phyloP scores from a whole-genome alignment of 2,888 invertebrate species.

The Cremastobaeus sp. region DNA sequence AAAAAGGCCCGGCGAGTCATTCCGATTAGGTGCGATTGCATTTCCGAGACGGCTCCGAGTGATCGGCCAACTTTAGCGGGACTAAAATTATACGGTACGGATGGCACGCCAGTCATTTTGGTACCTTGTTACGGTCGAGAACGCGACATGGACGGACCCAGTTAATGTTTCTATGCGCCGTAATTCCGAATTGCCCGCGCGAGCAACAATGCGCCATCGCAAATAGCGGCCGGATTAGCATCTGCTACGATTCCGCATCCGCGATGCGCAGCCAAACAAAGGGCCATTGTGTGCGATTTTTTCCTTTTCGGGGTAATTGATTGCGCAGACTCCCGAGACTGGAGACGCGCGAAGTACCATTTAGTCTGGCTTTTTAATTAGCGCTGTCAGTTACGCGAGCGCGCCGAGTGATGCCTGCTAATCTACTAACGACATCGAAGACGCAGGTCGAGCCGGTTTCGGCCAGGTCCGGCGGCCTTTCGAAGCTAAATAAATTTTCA shows the following conservation, averaged over 20 bases:
- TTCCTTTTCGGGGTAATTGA: slow-evolving; percentile 30
- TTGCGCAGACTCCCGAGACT: too few relatives aligned
- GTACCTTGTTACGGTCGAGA: slow-evolving; percentile 38
- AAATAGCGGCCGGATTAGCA: slow-evolving; percentile 25
- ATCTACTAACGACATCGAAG: slow-evolving; percentile 54
- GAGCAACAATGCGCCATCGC: slow-evolving; percentile 52
- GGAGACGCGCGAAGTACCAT: slow-evolving; percentile 23
- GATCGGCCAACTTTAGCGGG: slow-evolving; percentile 36
- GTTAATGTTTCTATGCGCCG: slow-evolving; percentile 59
- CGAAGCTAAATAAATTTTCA: slow-evolving; percentile 66
- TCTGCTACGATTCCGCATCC: slow-evolving; percentile 12
- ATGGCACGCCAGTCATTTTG: slow-evolving; percentile 49
- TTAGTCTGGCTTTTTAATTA: slow-evolving; percentile 49
- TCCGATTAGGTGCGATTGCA: slow-evolving; percentile 54
- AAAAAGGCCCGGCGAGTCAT: slow-evolving; percentile 41
- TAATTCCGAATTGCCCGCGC: slow-evolving; percentile 58
- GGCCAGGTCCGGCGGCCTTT: slow-evolving; percentile 50
- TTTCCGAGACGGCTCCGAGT: slow-evolving; percentile 42
- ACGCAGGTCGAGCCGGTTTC: slow-evolving; percentile 48
- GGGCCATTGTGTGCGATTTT: background rate
- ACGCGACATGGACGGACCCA: slow-evolving; percentile 32
- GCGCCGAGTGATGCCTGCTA: slow-evolving; percentile 42
- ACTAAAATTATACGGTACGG: slow-evolving; percentile 51
- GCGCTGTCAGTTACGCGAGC: slow-evolving; percentile 33
- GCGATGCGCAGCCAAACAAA: background rate